Base-by-base conservation (phyloP, 2,797 vertebrate species). In the Sebastes paucispinis region DNA sequence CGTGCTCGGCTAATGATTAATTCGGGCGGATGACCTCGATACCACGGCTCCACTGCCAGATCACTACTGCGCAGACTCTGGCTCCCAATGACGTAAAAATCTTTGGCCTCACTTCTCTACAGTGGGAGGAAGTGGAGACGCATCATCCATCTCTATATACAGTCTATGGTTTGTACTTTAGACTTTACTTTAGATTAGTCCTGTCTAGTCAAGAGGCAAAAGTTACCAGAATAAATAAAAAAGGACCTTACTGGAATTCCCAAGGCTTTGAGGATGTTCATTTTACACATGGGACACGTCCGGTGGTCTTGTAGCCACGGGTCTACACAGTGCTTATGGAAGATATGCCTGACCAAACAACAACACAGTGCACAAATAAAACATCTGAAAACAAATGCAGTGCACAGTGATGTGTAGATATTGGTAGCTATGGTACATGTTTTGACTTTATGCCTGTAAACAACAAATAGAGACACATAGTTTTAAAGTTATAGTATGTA, bases 251-350 rank as follows among this genome's bases (percentile, higher is more conserved):
- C 98, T 87, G 96, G 96, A 88, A 99, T 97, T 79, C 98, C 98
- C 81, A 99, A 94, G 62, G 98, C 98, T 96, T 99, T 99, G n/a
- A 99, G 96, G 92, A 99, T 99, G 94, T 99, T 99, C 97, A 99
- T 98, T 96, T 99, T 99, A 93, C 98, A 99, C 98, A 99, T 99
- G 39, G 98, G 98, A 83, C 98, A 99, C 2, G 98, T 99, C 39
- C 97, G 96, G 92, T 99, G 98, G 91, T 99, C 98, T 90, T 97
- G 97, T 20, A 99, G 97, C 98, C 98, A 99, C 1, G 98, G 98
- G 93, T 99, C 98, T 67, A 99, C 98, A 69, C 98, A 99, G 93
- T 97, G 97, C 92, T 99, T 99, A 95, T 99, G 98, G 95, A 99
- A 99, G 77, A 99, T 95, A 87, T 99, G 98, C 92, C 98, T 99